phyloP scores from a whole-genome alignment of 2,888 invertebrate species.

The Bugulina stolonifera region DNA sequence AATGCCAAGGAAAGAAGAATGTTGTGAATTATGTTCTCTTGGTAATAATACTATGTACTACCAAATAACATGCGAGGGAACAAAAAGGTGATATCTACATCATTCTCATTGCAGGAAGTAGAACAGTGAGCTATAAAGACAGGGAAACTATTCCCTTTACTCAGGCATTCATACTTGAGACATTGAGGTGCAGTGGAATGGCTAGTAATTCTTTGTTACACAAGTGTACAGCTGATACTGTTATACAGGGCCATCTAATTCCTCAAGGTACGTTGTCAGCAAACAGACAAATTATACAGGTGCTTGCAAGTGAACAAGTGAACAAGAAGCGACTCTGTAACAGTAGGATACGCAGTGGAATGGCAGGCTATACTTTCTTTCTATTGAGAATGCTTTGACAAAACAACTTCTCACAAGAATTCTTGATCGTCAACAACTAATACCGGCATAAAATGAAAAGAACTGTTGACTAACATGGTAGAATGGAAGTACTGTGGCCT shows the following conservation, averaged over 20 bases:
- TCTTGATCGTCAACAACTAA: too few relatives aligned
- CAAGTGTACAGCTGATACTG: neutral
- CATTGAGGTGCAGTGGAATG: neutral
- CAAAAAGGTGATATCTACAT: too few relatives aligned
- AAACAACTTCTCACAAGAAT: neutral
- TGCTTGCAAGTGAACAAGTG: too few relatives aligned
- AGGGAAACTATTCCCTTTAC: neutral
- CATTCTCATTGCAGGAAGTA: neutral
- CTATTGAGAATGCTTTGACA: too few relatives aligned
- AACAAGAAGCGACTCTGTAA: too few relatives aligned
- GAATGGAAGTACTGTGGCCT: neutral
- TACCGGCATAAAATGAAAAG: neutral
- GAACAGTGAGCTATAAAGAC: neutral
- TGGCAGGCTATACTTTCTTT: too few relatives aligned
- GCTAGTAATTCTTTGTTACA: neutral
- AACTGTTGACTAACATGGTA: neutral
- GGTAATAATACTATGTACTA: too few relatives aligned
- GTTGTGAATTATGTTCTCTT: too few relatives aligned
- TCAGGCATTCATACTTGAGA: neutral
- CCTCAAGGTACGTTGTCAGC: slow-evolving; percentile 8
- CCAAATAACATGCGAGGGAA: too few relatives aligned
- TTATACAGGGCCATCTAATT: neutral
- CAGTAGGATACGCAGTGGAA: too few relatives aligned
- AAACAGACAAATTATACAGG: too few relatives aligned
- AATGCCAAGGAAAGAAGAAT: too few relatives aligned